phyloP scores from a whole-genome alignment of 2,113 vertebrate genomes.

The Trematocara stigmaticum region DNA sequence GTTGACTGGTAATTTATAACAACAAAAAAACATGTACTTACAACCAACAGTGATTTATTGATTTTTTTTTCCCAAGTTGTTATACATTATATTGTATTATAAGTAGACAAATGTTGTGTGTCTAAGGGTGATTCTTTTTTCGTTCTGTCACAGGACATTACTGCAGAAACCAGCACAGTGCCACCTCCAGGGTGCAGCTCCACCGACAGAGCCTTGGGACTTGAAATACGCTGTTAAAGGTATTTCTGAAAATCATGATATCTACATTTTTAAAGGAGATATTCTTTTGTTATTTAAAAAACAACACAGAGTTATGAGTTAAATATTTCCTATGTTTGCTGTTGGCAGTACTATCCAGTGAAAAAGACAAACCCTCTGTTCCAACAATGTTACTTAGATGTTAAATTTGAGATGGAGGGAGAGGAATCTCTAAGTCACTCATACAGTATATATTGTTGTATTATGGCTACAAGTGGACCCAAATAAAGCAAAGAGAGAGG shows the following conservation, averaged over 20 bases:
- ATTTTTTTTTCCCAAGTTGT: not conserved
- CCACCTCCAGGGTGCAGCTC: not conserved
- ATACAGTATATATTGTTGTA: not conserved
- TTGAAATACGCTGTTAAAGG: not conserved
- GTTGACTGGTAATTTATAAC: not conserved
- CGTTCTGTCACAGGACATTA: accelerated
- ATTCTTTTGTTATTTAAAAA: not conserved
- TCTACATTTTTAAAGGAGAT: not conserved
- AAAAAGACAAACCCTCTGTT: not conserved
- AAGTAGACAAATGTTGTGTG: not conserved
- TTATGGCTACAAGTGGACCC: not conserved
- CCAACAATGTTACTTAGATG: not conserved
- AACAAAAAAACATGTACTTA: not conserved
- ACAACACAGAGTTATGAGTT: not conserved
- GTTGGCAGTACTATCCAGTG: not conserved
- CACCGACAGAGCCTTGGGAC: not conserved
- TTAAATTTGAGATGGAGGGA: not conserved
- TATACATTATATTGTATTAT: not conserved
- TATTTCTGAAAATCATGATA: not conserved
- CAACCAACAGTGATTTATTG: not conserved
- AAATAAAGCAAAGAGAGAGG: not conserved
- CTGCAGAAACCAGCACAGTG: not conserved
- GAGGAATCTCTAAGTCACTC: not conserved
- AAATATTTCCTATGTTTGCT: not conserved
- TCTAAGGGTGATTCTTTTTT: not conserved